Conservation (phyloP, 2,797 vertebrate species). For the Thalassophryne amazonica region DNA sequence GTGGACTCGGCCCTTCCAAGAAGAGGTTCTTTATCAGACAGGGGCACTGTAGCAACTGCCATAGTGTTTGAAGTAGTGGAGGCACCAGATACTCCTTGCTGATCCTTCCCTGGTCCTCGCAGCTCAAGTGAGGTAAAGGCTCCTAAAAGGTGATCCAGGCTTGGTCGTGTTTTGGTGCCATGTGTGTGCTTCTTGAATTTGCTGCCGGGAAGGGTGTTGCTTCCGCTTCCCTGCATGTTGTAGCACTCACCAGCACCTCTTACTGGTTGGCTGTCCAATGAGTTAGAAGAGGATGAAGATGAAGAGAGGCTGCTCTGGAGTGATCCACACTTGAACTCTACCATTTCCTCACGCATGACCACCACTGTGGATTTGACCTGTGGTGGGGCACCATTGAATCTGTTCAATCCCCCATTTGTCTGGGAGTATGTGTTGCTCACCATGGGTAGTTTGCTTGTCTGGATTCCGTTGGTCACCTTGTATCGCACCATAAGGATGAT, state of each 20-base stretch:
- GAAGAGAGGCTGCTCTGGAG: constrained; percentile 88
- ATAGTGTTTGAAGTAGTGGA: constrained; percentile 41
- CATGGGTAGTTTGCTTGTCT: constrained; percentile 79
- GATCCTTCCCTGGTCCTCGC: constrained; percentile 85
- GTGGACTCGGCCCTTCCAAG: constrained; percentile 86
- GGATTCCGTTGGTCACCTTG: constrained; percentile 86
- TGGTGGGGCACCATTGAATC: constrained; percentile 80
- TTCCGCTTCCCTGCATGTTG: constrained; percentile 79
- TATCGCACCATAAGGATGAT: constrained; percentile 97
- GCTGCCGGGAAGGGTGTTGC: constrained; percentile 83
- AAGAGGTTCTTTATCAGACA: constrained; percentile 91
- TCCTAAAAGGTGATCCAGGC: constrained; percentile 90
- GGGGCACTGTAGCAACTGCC: constrained; percentile 76
- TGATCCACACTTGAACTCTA: constrained; percentile 85
- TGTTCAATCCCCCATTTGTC: constrained; percentile 85
- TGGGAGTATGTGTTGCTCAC: constrained; percentile 93
- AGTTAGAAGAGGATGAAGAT: constrained; percentile 84
- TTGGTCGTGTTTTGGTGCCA: constrained; percentile 82
- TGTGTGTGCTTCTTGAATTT: constrained; percentile 83
- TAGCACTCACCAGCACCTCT: constrained; percentile 75
- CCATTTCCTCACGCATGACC: constrained; percentile 86
- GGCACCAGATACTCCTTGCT: constrained; percentile 72
- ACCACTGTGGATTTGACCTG: constrained; percentile 89
- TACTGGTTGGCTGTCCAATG: constrained; percentile 77
- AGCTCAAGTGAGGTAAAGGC: constrained; percentile 93